Evolutionary conservation across 53 echinoderm and acorn worm genomes (phyloP), one percentile per base, ranked within the genome.

Genomic region (Crossaster papposus): DNA sequence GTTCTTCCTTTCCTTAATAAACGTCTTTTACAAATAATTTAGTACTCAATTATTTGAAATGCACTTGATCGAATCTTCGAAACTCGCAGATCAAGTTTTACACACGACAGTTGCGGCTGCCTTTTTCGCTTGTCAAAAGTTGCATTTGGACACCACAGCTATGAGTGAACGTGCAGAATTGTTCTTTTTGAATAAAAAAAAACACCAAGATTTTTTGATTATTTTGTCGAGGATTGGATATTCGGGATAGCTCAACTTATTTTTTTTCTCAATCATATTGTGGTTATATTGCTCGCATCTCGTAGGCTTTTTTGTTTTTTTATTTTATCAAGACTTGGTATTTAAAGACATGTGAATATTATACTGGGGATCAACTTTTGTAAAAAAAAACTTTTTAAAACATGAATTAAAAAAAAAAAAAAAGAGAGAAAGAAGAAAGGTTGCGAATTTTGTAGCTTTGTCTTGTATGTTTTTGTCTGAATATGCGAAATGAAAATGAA

Each of bases 301-400:
- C 26, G 24, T 14, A n/a, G 23, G 12, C 22, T 10, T 65, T 82
- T 2, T n/a, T 10, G 37, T 35, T 35, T 23, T 6, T 14, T 37
- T 82, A 32, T 64, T 35, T 3, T 10, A 20, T 14, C 51, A 4
- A 81, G 12, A 35, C 30, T 81, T 12, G 34, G 33, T 62, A n/a
- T 34, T 20, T 63, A 36, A 35, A 35, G 52, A 72, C 84, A 52
- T 84, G 84, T 84, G 84, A 84, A 72, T 84, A 84, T 84, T 51
- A 51, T 14, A 51, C 78, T 78, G 14, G 38, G 28, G 64, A 36
- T 68, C 26, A 34, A 34, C 13, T 63, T 83, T 83, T 83, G 9
- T 83, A 30, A 68, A 65, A 32, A 23, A 83, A 68, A 83, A 70
- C 2, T 82, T 64, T 65, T 74, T 74, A 17, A 26, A 68, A 68